Evolutionary conservation across 2,113 vertebrate genomes (phyloP).

Genomic region (Paramisgurnus dabryanus): DNA sequence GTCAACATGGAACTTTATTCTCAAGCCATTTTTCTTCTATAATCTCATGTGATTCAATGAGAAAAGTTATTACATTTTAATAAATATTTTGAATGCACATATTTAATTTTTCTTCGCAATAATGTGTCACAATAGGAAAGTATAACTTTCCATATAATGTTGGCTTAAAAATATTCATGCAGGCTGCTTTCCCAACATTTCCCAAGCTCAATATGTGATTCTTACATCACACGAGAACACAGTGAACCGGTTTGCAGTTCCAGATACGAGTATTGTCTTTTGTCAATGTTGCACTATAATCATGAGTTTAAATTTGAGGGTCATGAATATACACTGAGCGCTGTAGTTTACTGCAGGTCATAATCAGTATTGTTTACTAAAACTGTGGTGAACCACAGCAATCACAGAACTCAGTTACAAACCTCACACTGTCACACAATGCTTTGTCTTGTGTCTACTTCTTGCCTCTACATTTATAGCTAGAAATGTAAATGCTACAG

Average conservation of each 20-base stretch:
- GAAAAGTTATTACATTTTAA: too few species aligned
- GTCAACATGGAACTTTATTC: background rate
- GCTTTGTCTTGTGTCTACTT: too few species aligned
- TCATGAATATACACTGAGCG: background rate
- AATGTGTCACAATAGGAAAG: too few species aligned
- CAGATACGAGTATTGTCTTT: conserved; percentile 2
- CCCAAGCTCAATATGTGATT: background rate
- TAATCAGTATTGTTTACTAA: conserved; percentile 27
- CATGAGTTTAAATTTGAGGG: conserved; percentile 42
- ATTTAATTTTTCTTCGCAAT: too few species aligned
- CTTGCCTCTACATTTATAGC: too few species aligned
- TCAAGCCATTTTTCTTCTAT: background rate
- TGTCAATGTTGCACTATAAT: conserved; percentile 30
- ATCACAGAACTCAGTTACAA: too few species aligned
- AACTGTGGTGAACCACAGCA: conserved; percentile 5
- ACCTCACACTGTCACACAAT: too few species aligned
- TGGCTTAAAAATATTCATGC: too few species aligned
- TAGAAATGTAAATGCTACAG: too few species aligned
- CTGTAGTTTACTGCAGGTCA: conserved; percentile 41
- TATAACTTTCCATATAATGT: too few species aligned
- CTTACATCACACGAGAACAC: background rate
- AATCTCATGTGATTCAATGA: background rate
- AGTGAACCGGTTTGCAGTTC: background rate
- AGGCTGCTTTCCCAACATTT: too few species aligned
- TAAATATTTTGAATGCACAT: too few species aligned